Percentiles rank a stretch among this genome's conserved stretches.
Conservation (phyloP, 2,113 vertebrate species). For the Myodes glareolus region DNA sequence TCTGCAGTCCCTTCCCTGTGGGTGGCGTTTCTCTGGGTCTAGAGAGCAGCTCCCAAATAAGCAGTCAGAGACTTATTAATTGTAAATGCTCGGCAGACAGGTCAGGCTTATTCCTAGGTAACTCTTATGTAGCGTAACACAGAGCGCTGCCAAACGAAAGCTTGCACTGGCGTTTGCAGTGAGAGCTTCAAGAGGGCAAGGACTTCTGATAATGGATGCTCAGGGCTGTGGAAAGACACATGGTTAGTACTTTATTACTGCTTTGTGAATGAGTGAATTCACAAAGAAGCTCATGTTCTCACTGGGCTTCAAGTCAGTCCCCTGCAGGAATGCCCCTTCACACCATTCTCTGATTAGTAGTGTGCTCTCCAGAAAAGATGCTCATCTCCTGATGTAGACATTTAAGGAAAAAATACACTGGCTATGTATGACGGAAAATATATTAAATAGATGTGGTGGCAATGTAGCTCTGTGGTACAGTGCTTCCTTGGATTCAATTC, state of each 20-base stretch:
- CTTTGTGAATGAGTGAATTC: background rate
- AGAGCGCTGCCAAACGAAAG: background rate
- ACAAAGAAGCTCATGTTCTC: background rate
- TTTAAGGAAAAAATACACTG: slow-evolving; percentile 23
- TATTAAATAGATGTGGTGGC: background rate
- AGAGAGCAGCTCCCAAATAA: background rate
- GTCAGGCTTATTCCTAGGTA: too few species aligned
- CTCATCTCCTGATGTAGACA: background rate
- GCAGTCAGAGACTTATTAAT: background rate
- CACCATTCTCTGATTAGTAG: background rate
- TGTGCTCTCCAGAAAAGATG: background rate
- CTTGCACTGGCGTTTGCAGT: background rate
- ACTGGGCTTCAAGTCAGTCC: background rate
- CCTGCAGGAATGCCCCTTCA: background rate
- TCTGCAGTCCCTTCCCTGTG: background rate
- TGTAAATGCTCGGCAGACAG: background rate
- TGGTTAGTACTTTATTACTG: background rate
- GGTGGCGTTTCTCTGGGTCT: background rate
- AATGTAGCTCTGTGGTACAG: background rate
- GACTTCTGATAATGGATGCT: background rate
- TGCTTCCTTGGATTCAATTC: background rate
- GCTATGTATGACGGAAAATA: background rate
- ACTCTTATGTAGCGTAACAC: background rate
- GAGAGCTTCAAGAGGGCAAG: background rate
- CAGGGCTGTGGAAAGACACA: background rate